Percentiles rank a stretch among this genome's conserved stretches.
Evolutionary conservation across 2,888 invertebrate genomes (phyloP).

Genomic region (Tenthredo amoena): DNA sequence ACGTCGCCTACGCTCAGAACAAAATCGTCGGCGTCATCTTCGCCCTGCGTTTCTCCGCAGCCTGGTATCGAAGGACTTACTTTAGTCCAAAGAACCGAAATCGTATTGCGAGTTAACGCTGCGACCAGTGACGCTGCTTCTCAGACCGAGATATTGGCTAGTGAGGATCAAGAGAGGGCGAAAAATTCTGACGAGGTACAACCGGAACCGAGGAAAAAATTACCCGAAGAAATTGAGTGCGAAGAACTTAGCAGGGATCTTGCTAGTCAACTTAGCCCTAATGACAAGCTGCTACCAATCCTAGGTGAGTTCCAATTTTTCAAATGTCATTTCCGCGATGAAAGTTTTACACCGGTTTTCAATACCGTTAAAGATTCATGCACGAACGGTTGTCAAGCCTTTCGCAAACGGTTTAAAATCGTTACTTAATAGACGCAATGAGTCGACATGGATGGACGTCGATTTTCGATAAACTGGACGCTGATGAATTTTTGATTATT

Average conservation of each 20-base stretch:
- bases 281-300: conserved; percentile 85
- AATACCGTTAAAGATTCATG: not conserved
- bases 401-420: not conserved
- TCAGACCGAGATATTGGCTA: conserved; percentile 78
- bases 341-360: not conserved
- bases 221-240: conserved; percentile 89
- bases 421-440: not conserved
- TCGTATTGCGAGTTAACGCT: conserved; percentile 82
- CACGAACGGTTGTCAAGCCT: not conserved
- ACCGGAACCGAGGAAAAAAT: conserved; percentile 81
- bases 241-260: conserved; percentile 85
- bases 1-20: conserved; percentile 60
- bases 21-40: conserved; percentile 56
- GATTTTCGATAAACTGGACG: not conserved
- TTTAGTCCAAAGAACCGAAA: conserved; percentile 83
- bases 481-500: not conserved
- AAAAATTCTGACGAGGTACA: conserved; percentile 64
- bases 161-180: conserved; percentile 51
- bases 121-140: conserved; percentile 83
- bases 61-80: conserved; percentile 79
- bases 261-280: conserved; percentile 82
- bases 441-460: not conserved
- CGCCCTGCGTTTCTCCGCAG: conserved; percentile 72
- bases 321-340: conserved; percentile 15
- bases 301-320: conserved; percentile 73